Evolutionary conservation across 2,888 invertebrate species (phyloP), one percentile per base, ranked within the genome.

Genomic region (Thera obeliscata): DNA sequence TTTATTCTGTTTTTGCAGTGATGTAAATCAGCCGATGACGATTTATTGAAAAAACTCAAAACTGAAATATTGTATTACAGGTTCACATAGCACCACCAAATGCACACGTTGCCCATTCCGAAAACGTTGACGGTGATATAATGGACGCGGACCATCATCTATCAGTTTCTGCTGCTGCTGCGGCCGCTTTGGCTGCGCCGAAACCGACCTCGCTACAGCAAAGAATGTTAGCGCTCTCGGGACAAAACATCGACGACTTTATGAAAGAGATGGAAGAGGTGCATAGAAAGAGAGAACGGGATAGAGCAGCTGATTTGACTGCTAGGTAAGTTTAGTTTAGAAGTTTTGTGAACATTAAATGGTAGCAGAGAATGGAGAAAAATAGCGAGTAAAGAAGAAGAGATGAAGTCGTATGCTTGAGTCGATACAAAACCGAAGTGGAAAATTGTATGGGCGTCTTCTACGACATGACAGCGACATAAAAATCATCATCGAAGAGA

Each of bases 251-350:
- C 33, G 98, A 98, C 78, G 97, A 97, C 72, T 98, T 98, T 78
- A 98, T 98, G 97, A 96, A 97, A 81, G 98, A 98, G 94, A 97
- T 97, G 97, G 97, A 97, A 88, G 96, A 96, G 70, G 97, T 96
- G 0, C 97, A 97, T 75, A 96, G 95, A 81, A 97, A 96, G 84
- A 94, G 96, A 71, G 97, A 96, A 81, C 89, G 94, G n/a, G 96
- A 96, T 76, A 89, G 95, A 75, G 94, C 95, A 0, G 94, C 95
- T 22, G 95, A 95, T 81, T 89, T 95, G 59, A 95, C 88, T 78
- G 94, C 95, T 1, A 91, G 95, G 83, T 89, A 72, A 56, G 69
- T 61, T 64, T 61, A 35, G 61, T 86, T 33, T n/a, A n/a, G n/a
- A n/a, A n/a, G n/a, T n/a, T n/a, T n/a, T n/a, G n/a, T n/a, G n/a